Base-by-base conservation (phyloP, 1,140 invertebrate species). In the Nephila pilipes region DNA sequence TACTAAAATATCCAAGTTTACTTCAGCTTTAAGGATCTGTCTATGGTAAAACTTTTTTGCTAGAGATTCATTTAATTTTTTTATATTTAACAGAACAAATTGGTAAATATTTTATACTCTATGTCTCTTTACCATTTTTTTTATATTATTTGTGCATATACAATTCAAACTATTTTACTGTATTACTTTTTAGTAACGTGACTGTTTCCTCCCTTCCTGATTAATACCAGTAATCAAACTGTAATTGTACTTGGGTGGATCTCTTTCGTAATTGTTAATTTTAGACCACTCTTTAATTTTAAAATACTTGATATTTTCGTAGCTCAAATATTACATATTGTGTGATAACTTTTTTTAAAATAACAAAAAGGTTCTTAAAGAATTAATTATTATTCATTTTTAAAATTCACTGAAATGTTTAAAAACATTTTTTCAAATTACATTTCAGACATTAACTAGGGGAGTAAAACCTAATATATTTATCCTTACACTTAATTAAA, bases 121-220 rank as follows among this genome's bases (percentile, higher is more conserved):
- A n/a, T n/a, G n/a, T n/a, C n/a, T n/a, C n/a, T 32, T 18, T 54
- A 80, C 12, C 1, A 60, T n/a, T 22, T 46, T 90, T 81, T 60
- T 81, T 36, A 38, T 90, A 38, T 90, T 38, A n/a, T 81, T 81
- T 22, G 88, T 90, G 38, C 88, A 90, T 0, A 90, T 55, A n/a
- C 88, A n/a, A n/a, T n/a, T n/a, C 88, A 10, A 90, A 6, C 69
- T 75, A 90, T 54, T 90, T 55, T n/a, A n/a, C 2, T 58, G 20
- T 90, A 90, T 12, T 14, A 29, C 18, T 81, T n/a, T n/a, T n/a
- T n/a, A n/a, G n/a, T 60, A n/a, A 90, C 1, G n/a, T n/a, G 22
- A 80, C 5, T 1, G 46, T n/a, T n/a, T 90, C 38, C n/a, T n/a
- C 20, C 88, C 88, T n/a, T 20, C 1, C 38, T n/a, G 16, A 60